Evolutionary conservation across 2,888 invertebrate genomes (phyloP).

Genomic region (Koerneria pararmatus): DNA sequence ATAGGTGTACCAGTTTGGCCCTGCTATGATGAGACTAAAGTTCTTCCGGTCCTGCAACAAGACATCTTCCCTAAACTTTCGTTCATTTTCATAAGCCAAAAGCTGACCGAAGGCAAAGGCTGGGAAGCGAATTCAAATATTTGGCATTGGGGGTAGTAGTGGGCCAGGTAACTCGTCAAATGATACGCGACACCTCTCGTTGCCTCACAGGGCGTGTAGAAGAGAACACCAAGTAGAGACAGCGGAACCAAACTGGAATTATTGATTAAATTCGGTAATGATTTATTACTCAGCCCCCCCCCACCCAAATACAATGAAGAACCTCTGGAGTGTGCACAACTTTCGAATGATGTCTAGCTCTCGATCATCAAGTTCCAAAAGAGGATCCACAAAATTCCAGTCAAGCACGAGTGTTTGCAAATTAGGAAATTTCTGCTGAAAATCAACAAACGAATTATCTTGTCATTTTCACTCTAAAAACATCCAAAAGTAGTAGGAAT

Average conservation of each 20-base stretch:
- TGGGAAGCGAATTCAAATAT: too few relatives aligned
- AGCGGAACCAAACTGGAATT: constrained; percentile 27
- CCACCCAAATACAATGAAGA: neutral
- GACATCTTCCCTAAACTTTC: too few relatives aligned
- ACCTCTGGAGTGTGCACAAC: constrained; percentile 26
- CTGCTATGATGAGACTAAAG: too few relatives aligned
- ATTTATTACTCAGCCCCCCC: neutral
- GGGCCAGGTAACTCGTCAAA: neutral
- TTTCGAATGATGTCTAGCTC: constrained; percentile 28
- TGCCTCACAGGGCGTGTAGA: constrained; percentile 34
- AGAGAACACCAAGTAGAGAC: constrained; percentile 28
- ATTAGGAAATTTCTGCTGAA: constrained; percentile 27
- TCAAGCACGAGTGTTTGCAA: constrained; percentile 34
- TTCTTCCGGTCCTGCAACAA: neutral
- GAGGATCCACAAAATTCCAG: constrained; percentile 41
- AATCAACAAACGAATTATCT: neutral
- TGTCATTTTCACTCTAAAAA: constrained; percentile 14
- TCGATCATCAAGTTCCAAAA: constrained; percentile 27
- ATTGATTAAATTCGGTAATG: constrained; percentile 2
- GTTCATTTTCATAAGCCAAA: neutral
- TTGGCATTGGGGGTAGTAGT: too few relatives aligned
- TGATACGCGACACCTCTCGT: constrained; percentile 29
- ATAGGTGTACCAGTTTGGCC: too few relatives aligned
- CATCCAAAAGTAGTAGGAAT: neutral
- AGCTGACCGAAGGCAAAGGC: neutral